These are phyloP conservation scores for Spilosoma lubricipeda DNA, from an alignment of 2,888 invertebrate genomes.

Conservation along the genomic window DNA sequence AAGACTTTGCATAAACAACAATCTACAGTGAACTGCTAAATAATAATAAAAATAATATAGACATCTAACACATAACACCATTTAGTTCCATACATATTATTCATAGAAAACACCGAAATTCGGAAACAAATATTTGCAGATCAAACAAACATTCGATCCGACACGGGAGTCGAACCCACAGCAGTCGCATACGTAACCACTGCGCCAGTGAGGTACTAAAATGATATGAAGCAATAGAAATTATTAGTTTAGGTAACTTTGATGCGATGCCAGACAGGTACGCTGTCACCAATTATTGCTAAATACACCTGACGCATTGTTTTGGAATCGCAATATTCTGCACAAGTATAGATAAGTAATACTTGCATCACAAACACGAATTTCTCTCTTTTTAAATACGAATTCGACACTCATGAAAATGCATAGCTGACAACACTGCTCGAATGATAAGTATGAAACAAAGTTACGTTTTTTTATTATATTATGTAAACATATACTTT, in stretches of 20 bases:
- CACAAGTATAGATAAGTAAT: slow-evolving; percentile 20
- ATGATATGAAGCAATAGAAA: not conserved
- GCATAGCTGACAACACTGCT: not conserved
- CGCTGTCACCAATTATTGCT: slow-evolving; percentile 9
- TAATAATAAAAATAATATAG: too few relatives aligned
- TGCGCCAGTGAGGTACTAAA: not conserved
- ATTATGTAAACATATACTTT: not conserved
- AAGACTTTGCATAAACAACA: too few relatives aligned
- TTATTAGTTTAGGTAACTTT: not conserved
- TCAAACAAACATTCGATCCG: too few relatives aligned
- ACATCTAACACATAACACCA: too few relatives aligned
- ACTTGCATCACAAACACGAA: slow-evolving; percentile 7
- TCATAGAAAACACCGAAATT: too few relatives aligned
- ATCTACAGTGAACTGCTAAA: too few relatives aligned
- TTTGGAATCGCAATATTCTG: slow-evolving; percentile 32
- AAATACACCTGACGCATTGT: slow-evolving; percentile 22
- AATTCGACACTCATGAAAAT: slow-evolving; percentile 4
- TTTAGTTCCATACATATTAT: not conserved
- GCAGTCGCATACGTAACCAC: too few relatives aligned
- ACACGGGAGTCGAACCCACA: too few relatives aligned
- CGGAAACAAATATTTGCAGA: too few relatives aligned
- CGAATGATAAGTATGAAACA: not conserved
- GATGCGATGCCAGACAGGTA: not conserved
- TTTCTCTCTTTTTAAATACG: slow-evolving; percentile 7
- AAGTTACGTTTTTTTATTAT: not conserved